Evolutionary conservation across 2,888 invertebrate species (phyloP).

Genomic region (Nephrocerus scutellatus): DNA sequence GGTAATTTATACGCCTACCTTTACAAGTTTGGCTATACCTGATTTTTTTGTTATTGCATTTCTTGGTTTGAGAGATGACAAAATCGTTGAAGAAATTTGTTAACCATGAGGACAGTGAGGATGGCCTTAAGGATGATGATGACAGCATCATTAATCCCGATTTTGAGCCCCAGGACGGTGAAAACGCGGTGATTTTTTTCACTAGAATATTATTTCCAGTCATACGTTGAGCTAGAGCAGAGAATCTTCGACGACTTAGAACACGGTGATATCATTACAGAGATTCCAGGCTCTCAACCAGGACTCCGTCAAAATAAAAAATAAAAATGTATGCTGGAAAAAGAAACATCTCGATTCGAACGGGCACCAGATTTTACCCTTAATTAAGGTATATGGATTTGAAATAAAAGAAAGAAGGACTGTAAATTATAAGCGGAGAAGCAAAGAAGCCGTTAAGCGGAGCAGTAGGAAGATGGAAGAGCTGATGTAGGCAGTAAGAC

Average conservation of each 20-base stretch:
- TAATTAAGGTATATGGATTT: too few relatives aligned
- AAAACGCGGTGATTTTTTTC: too few relatives aligned
- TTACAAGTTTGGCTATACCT: conserved; percentile 2
- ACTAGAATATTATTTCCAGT: neutral
- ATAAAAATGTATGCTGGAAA: neutral
- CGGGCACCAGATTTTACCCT: neutral
- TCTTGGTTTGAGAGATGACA: conserved; percentile 1
- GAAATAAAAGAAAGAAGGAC: too few relatives aligned
- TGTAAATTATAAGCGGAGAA: too few relatives aligned
- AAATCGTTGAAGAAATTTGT: conserved; percentile 2
- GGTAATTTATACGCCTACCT: neutral
- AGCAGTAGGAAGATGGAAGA: too few relatives aligned
- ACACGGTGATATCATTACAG: too few relatives aligned
- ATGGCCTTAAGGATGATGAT: conserved; percentile 2
- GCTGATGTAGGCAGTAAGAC: too few relatives aligned
- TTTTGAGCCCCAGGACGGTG: neutral
- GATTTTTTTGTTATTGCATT: neutral
- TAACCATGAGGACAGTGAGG: conserved; percentile 4
- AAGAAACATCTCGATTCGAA: conserved; percentile 1
- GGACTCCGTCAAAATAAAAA: conserved; percentile 1
- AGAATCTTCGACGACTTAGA: too few relatives aligned
- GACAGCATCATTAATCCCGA: neutral
- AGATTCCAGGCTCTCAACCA: neutral
- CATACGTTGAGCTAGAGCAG: neutral
- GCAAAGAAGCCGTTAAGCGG: too few relatives aligned